phyloP scores from a whole-genome alignment of 2,113 vertebrate genomes.

The Gopherus flavomarginatus region DNA sequence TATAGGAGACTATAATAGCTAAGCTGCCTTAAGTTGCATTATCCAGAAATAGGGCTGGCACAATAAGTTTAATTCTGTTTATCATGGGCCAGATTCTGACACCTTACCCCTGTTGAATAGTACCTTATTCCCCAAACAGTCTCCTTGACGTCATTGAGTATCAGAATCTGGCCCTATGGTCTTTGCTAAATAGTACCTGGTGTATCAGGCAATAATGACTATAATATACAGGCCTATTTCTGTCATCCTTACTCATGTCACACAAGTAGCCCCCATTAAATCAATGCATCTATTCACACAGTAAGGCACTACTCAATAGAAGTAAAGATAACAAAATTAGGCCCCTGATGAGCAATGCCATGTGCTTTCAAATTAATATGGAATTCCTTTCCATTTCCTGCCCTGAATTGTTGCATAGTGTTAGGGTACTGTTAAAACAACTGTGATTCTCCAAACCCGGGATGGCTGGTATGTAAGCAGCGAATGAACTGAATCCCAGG shows the following conservation, averaged over 20 bases:
- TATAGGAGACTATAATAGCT: not conserved
- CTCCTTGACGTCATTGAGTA: not conserved
- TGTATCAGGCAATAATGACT: not conserved
- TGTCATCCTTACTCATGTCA: not conserved
- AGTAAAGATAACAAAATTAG: not conserved
- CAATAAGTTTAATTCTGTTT: not conserved
- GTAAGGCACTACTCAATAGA: not conserved
- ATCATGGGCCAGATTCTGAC: not conserved
- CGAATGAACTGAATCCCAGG: not conserved
- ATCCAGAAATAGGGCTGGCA: not conserved
- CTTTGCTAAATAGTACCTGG: not conserved
- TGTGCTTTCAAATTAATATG: not conserved
- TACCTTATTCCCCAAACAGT: not conserved
- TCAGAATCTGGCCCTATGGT: not conserved
- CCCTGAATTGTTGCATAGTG: not conserved
- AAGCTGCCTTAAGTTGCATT: not conserved
- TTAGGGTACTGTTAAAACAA: not conserved
- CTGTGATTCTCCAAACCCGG: not conserved
- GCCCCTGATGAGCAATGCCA: not conserved
- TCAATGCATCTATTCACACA: not conserved
- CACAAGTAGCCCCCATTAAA: not conserved
- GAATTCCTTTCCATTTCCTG: not conserved
- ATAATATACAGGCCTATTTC: not conserved
- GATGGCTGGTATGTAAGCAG: not conserved
- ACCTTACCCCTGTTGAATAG: not conserved